Conservation (phyloP, 2,888 invertebrate genomes). For the Papilio gigon region DNA sequence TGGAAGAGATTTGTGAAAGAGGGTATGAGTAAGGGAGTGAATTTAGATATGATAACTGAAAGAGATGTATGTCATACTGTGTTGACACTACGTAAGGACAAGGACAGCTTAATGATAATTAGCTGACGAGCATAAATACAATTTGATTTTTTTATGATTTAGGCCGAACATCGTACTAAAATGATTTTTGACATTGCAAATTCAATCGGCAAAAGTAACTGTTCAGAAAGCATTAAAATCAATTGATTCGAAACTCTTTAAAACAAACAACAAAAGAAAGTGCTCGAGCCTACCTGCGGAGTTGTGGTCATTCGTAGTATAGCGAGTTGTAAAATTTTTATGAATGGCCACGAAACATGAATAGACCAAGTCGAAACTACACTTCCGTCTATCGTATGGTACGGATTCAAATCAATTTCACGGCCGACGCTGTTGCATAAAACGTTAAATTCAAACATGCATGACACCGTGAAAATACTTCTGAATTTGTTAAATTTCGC, state of each 20-base stretch:
- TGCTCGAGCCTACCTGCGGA: constrained; percentile 61
- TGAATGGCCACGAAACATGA: constrained; percentile 65
- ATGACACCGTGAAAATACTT: constrained; percentile 57
- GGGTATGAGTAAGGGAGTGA: too few relatives aligned
- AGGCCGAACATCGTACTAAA: neutral
- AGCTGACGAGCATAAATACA: neutral
- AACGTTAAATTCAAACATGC: constrained; percentile 66
- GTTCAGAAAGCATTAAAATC: constrained; percentile 13
- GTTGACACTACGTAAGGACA: too few relatives aligned
- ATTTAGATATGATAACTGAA: too few relatives aligned
- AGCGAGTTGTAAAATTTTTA: constrained; percentile 66
- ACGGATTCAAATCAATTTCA: constrained; percentile 72
- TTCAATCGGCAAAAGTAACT: constrained; percentile 1
- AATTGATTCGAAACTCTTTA: constrained; percentile 38
- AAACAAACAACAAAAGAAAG: constrained; percentile 54
- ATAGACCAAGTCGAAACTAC: constrained; percentile 58
- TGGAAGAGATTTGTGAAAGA: too few relatives aligned
- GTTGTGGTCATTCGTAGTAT: constrained; percentile 56
- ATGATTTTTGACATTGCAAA: neutral
- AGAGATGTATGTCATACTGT: too few relatives aligned
- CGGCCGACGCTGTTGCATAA: constrained; percentile 77
- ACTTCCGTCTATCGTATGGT: constrained; percentile 69
- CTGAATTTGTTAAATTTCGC: constrained; percentile 55
- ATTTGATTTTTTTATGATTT: neutral
- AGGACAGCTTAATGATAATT: too few relatives aligned